These are phyloP conservation scores for Celastrina argiolus DNA, from an alignment of 2,888 invertebrate species.

Conservation along the genomic window DNA sequence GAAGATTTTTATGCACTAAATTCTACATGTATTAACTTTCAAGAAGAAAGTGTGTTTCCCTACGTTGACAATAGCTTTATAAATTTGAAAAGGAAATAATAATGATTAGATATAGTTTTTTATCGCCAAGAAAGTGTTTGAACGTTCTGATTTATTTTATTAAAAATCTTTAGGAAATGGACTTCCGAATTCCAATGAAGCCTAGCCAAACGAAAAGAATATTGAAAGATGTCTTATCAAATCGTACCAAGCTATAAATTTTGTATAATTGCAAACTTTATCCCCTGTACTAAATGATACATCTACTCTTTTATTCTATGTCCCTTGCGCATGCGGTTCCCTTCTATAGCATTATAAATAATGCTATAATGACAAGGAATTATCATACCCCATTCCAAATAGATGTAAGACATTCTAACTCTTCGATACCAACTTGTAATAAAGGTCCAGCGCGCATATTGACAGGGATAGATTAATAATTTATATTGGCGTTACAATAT, in stretches of 20 bases:
- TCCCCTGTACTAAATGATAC: conserved; percentile 24
- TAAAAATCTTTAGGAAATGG: background rate
- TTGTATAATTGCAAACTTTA: background rate
- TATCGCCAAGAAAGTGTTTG: background rate
- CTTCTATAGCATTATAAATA: conserved; percentile 63
- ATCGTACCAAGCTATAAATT: background rate
- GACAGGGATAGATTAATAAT: conserved; percentile 21
- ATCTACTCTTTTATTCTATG: conserved; percentile 29
- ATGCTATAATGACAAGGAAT: conserved; percentile 75
- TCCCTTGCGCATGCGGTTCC: conserved; percentile 33
- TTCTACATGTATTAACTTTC: background rate
- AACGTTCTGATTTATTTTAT: background rate
- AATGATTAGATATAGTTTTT: background rate
- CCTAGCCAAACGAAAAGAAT: background rate
- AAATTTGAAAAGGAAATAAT: background rate
- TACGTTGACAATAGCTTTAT: background rate
- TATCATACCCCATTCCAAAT: conserved; percentile 63
- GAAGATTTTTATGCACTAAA: no score
- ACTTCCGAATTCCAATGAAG: background rate
- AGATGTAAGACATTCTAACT: conserved; percentile 49
- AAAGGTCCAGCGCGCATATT: conserved; percentile 49
- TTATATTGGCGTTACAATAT: conserved; percentile 21
- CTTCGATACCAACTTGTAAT: conserved; percentile 45
- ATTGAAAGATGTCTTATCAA: background rate
- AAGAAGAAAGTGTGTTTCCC: background rate